These are phyloP conservation scores for Drosophila varians DNA, from an alignment of 1,140 invertebrate species.

Conservation along the genomic window DNA sequence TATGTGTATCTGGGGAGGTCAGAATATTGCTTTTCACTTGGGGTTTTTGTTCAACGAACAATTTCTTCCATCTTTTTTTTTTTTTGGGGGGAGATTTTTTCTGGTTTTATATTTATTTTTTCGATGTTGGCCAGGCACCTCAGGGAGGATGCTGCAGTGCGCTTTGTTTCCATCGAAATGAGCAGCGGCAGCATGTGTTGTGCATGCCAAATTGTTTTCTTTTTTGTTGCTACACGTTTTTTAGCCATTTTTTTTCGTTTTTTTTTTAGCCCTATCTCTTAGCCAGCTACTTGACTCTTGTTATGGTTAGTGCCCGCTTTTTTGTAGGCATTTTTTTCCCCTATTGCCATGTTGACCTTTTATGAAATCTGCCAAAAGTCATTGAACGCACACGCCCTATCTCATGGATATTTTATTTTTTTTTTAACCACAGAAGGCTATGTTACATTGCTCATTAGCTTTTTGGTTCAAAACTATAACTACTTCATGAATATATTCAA, in stretches of 20 bases:
- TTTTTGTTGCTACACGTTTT: conserved; percentile 15
- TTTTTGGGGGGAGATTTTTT: conserved; percentile 4
- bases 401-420: not conserved
- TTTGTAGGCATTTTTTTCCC: conserved; percentile 38
- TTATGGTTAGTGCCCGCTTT: conserved; percentile 13
- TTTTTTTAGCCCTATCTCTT: conserved; percentile 9
- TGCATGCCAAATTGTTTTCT: conserved; percentile 58
- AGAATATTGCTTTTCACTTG: conserved; percentile 33
- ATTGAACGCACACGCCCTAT: conserved; percentile 57
- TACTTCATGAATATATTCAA: not conserved
- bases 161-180: conserved; percentile 67
- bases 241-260: no score
- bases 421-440: not conserved
- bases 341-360: conserved; percentile 62
- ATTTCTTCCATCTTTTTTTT: conserved; percentile 4
- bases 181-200: conserved; percentile 70
- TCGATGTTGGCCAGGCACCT: conserved; percentile 19
- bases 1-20: not conserved
- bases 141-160: conserved; percentile 24
- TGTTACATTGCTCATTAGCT: not conserved
- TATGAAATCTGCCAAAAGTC: conserved; percentile 77
- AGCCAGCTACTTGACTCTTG: conserved; percentile 61
- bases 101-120: conserved; percentile 1
- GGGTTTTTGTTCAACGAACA: conserved; percentile 17
- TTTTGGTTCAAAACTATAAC: not conserved